Evolutionary conservation across 2,888 invertebrate species (phyloP), one percentile per base, ranked within the genome.

Genomic region (Diachrysia chrysitis): DNA sequence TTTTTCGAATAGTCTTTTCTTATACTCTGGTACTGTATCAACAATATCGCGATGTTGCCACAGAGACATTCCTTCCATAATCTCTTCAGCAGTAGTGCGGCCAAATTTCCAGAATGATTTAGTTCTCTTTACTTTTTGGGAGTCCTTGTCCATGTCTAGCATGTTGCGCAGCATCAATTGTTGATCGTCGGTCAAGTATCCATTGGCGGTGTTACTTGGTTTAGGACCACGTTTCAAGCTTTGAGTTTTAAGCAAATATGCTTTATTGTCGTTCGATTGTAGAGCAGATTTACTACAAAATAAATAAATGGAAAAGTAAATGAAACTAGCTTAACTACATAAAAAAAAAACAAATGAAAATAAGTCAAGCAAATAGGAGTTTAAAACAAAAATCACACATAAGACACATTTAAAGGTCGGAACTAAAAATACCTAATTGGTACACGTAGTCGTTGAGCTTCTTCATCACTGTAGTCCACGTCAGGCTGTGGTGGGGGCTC

Each of bases 391-490:
- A 63, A 37, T 21, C 46, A 60, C 32, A 70, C 54, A 21, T 57
- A 42, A 53, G 21, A 2, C 9, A 54, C 48, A 16, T 21, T 1
- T 37, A 14, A 14, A 29, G 0, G 4, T 23, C 42, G 9, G 1
- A 23, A 58, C 10, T 84, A 88, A 65, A 16, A 23, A 63, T 94
- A 97, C 97, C 97, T 96, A 90, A 96, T 96, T 46, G 97, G 96
- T 74, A 96, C 96, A 69, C 96, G 95, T 85, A 96, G 90, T 74
- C 95, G 91, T 81, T 97, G 96, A 67, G 97, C 97, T 88, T 98
- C 98, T 92, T 98, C 98, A 87, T 98, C 98, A 61, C 98, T 98
- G 91, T 98, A 98, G 92, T 98, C 98, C 69, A 98, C 97, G 92
- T 98, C 98, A 23, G 98, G 98, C 86, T 98, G 98, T 29, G 97